Evolutionary conservation across 2,113 vertebrate species (phyloP).

Genomic region (Pomatostomus ruficeps): DNA sequence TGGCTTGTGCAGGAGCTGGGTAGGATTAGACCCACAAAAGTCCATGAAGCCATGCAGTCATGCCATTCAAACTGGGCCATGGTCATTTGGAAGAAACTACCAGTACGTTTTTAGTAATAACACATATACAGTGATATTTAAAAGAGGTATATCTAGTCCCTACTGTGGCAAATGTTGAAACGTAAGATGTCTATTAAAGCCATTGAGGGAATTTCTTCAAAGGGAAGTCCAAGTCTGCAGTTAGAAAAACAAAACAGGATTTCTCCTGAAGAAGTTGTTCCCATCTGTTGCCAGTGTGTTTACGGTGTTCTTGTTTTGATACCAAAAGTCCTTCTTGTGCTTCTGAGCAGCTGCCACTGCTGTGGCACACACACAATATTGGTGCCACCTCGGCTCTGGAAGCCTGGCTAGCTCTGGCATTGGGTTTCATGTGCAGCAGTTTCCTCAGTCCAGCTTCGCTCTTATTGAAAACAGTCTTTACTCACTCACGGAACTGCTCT

Average conservation of each 20-base stretch:
- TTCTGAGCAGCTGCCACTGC: neutral
- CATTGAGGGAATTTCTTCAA: neutral
- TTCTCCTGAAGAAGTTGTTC: neutral
- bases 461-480: neutral
- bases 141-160: neutral
- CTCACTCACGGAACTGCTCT: neutral
- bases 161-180: neutral
- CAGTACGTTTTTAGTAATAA: neutral
- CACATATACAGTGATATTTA: neutral
- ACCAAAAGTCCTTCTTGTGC: neutral
- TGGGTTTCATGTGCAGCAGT: neutral
- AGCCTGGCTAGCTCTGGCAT: neutral
- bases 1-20: neutral
- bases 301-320: neutral
- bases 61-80: neutral
- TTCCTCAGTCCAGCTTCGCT: neutral
- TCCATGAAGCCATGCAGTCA: neutral
- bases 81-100: neutral
- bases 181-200: neutral
- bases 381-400: neutral
- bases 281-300: neutral
- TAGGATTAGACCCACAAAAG: neutral
- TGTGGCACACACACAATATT: accelerated
- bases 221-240: neutral
- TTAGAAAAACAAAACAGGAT: neutral